phyloP scores from a whole-genome alignment of 1,140 invertebrate genomes.

The Apis florea region DNA sequence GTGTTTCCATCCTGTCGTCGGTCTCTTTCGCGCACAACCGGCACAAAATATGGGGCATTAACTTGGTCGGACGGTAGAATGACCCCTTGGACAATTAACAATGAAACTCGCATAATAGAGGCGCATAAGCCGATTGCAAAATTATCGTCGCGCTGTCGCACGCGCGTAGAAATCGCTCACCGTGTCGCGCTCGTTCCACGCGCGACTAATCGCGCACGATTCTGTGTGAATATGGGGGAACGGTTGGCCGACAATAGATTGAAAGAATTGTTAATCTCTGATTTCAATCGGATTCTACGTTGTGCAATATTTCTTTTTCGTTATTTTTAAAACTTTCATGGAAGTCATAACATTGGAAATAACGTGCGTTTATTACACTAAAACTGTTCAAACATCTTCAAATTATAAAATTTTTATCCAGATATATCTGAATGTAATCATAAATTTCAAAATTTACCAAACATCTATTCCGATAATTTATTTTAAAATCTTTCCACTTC shows the following conservation, averaged over 20 bases:
- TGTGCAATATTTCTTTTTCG: too few relatives aligned
- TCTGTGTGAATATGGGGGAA: too few relatives aligned
- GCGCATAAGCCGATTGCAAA: conserved; percentile 45
- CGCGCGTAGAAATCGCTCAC: neutral
- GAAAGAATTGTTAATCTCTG: neutral
- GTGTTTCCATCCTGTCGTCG: neutral
- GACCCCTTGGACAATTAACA: conserved; percentile 58
- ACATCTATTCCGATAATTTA: neutral
- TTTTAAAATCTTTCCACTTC: neutral
- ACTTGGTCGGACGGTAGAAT: conserved; percentile 33
- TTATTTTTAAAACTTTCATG: too few relatives aligned
- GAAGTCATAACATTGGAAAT: too few relatives aligned
- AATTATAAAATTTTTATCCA: too few relatives aligned
- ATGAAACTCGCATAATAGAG: conserved; percentile 48
- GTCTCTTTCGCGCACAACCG: conserved; percentile 21
- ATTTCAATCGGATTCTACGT: too few relatives aligned
- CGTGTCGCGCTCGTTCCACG: neutral
- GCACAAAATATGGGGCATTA: conserved; percentile 53
- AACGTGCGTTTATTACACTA: too few relatives aligned
- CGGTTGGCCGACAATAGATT: neutral
- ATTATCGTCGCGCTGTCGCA: conserved; percentile 42
- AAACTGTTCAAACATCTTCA: too few relatives aligned
- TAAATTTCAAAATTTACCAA: neutral
- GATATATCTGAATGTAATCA: too few relatives aligned
- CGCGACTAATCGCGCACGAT: conserved; percentile 34